Conservation (phyloP, 1,140 invertebrate genomes). For the Rhopalosiphum padi region DNA sequence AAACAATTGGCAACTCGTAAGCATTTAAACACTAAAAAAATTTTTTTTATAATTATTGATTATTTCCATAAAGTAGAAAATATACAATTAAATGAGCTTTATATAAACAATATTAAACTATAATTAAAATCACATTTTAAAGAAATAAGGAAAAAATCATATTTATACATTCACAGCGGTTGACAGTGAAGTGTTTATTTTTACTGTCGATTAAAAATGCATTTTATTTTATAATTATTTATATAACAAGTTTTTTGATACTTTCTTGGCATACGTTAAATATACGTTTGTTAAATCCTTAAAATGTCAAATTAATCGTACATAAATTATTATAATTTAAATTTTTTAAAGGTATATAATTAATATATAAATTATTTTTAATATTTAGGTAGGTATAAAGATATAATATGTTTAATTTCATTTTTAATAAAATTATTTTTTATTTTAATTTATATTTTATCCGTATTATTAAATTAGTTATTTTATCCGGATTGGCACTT, state of each 20-base stretch:
- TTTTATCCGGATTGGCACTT: no score
- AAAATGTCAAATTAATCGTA: neutral
- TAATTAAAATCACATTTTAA: no score
- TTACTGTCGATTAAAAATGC: neutral
- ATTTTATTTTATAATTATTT: neutral
- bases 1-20: neutral
- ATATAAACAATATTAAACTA: no score
- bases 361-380: neutral
- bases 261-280: neutral
- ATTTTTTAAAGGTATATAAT: neutral
- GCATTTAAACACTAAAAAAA: neutral
- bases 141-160: no score
- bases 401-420: no score
- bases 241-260: neutral
- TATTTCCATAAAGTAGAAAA: neutral
- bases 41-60: neutral
- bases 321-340: neutral
- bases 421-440: no score
- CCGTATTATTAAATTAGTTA: no score
- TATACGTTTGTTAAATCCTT: neutral
- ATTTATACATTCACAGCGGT: no score
- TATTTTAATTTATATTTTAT: no score
- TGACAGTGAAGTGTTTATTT: neutral
- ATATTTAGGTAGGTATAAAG: neutral
- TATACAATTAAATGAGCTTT: neutral